Evolutionary conservation across 2,113 vertebrate genomes (phyloP).

Genomic region (Pluvianellus socialis): DNA sequence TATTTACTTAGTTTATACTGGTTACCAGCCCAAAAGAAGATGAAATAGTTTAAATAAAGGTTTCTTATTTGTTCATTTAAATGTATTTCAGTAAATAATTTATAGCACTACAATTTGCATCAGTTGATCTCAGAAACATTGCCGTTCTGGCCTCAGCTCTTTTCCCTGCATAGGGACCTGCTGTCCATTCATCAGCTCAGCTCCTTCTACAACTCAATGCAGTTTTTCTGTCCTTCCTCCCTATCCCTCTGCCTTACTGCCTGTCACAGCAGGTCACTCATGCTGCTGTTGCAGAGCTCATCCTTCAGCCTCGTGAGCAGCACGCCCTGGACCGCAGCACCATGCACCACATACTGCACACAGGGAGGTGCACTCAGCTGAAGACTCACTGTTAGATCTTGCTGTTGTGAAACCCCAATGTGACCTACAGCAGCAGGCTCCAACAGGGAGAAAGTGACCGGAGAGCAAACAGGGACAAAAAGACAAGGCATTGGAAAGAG

Average conservation of each 20-base stretch:
- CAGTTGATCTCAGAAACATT: neutral
- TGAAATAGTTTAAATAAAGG: neutral
- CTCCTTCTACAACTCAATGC: neutral
- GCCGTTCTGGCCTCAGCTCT: neutral
- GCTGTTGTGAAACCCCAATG: constrained; percentile 61
- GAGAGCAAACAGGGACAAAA: neutral
- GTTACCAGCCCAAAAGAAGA: neutral
- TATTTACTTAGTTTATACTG: neutral
- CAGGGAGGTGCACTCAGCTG: constrained; percentile 62
- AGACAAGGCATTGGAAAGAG: neutral
- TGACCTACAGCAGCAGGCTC: constrained; percentile 38
- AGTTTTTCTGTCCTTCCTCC: neutral
- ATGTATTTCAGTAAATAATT: neutral
- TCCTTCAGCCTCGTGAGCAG: constrained; percentile 64
- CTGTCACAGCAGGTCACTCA: neutral
- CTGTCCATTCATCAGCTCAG: neutral
- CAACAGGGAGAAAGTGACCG: neutral
- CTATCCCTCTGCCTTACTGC: neutral
- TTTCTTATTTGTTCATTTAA: neutral
- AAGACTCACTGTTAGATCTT: constrained; percentile 70
- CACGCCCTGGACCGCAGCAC: constrained; percentile 74
- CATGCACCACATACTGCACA: constrained; percentile 73
- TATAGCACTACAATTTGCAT: neutral
- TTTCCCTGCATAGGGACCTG: neutral
- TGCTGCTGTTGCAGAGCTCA: constrained; percentile 56